Evolutionary conservation across 2,888 invertebrate species (phyloP).

Genomic region (Tachystola acroxantha): DNA sequence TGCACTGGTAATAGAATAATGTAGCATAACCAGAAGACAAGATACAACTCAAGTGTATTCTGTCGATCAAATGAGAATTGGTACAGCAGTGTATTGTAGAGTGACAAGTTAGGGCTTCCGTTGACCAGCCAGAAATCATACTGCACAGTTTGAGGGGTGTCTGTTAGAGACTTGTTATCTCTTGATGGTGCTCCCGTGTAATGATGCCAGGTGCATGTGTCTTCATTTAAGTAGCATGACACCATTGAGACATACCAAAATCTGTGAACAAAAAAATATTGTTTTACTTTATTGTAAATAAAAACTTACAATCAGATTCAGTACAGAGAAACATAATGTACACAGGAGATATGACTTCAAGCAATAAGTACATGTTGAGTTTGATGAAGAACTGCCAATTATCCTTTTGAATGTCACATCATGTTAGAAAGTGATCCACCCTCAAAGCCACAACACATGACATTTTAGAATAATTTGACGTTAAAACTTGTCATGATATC

Average conservation of each 20-base stretch:
- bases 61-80: conserved; percentile 98
- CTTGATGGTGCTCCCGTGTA: conserved; percentile 65
- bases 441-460: no score
- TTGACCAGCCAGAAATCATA: conserved; percentile 98
- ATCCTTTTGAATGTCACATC: no score
- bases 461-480: no score
- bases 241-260: conserved; percentile 98
- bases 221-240: conserved; percentile 90
- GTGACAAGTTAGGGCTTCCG: conserved; percentile 93
- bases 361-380: no score
- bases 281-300: no score
- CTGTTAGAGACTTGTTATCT: conserved; percentile 50
- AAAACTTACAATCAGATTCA: no score
- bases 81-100: conserved; percentile 92
- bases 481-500: no score
- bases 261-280: conserved; percentile 75
- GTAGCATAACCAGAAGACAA: conserved; percentile 92
- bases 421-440: no score
- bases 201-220: conserved; percentile 91
- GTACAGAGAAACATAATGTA: no score
- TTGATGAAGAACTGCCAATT: no score
- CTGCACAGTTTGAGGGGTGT: conserved; percentile 58
- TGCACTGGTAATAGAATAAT: conserved; percentile 92
- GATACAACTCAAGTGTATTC: conserved; percentile 93
- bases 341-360: no score